Evolutionary conservation across 2,113 vertebrate species (phyloP).

Genomic region (Caranx ignobilis): DNA sequence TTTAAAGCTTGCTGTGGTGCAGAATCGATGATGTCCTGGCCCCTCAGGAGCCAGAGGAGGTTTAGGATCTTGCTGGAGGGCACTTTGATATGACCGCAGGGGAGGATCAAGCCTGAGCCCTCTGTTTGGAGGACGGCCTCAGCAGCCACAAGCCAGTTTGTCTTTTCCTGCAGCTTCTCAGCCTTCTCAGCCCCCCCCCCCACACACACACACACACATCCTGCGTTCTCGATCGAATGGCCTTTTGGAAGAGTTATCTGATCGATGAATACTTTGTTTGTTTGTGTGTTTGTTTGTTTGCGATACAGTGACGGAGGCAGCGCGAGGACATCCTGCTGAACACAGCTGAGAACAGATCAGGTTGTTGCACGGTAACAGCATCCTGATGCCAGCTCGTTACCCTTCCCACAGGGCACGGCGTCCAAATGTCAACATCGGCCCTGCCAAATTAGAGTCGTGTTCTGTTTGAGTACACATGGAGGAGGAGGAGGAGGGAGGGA

Average conservation of each 20-base stretch:
- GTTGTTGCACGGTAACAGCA: constrained; percentile 37
- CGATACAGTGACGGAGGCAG: constrained; percentile 31
- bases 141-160: neutral
- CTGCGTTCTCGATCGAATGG: neutral
- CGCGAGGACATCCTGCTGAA: constrained; percentile 36
- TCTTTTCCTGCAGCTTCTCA: constrained; percentile 1
- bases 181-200: neutral
- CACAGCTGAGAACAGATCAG: constrained; percentile 44
- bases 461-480: constrained; percentile 45
- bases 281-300: constrained; percentile 23
- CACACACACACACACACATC: too few relatives aligned
- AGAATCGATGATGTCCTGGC: neutral
- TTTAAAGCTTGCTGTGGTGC: neutral
- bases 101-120: constrained; percentile 6
- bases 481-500: constrained; percentile 7
- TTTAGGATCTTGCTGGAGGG: constrained; percentile 18
- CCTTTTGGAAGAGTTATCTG: constrained; percentile 23
- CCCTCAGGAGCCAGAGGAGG: neutral
- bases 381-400: constrained; percentile 45
- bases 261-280: constrained; percentile 23
- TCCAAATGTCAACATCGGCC: constrained; percentile 69
- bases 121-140: constrained; percentile 1
- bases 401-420: constrained; percentile 54
- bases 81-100: neutral
- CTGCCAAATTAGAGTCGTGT: constrained; percentile 66